These are phyloP conservation scores for Cirrhinus mrigala DNA, from an alignment of 2,797 vertebrate genomes.

Conservation along the genomic window DNA sequence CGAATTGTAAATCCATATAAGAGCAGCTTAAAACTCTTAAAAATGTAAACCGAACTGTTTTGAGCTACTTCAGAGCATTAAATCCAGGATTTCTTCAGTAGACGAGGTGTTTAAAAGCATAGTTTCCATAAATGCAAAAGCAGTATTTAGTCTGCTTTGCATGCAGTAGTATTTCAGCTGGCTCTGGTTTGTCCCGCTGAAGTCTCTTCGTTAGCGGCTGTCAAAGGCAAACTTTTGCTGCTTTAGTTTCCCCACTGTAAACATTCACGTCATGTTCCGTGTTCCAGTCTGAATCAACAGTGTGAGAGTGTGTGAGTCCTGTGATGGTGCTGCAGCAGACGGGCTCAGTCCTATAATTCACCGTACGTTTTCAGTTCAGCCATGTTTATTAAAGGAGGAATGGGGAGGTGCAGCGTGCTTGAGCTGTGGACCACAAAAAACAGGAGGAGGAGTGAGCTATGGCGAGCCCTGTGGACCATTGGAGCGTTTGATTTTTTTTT, in stretches of 20 bases:
- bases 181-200: not conserved
- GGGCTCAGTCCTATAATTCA: conserved; percentile 10
- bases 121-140: conserved; percentile 35
- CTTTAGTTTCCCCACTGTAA: not conserved
- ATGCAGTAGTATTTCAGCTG: conserved; percentile 1
- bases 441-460: conserved; percentile 19
- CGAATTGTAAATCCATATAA: conserved; percentile 23
- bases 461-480: conserved; percentile 7
- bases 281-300: conserved; percentile 30
- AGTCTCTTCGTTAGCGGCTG: conserved; percentile 30
- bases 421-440: conserved; percentile 36
- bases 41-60: not conserved
- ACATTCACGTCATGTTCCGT: not conserved
- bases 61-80: not conserved
- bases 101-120: not conserved
- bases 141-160: not conserved
- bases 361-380: conserved; percentile 27
- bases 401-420: conserved; percentile 36
- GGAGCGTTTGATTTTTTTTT: not conserved
- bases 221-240: conserved; percentile 23
- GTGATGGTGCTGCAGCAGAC: not conserved
- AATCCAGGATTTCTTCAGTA: not conserved
- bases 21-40: not conserved
- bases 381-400: conserved; percentile 44
- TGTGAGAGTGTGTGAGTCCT: not conserved